Conservation (phyloP, 2,888 invertebrate species). For the Timema cristinae region DNA sequence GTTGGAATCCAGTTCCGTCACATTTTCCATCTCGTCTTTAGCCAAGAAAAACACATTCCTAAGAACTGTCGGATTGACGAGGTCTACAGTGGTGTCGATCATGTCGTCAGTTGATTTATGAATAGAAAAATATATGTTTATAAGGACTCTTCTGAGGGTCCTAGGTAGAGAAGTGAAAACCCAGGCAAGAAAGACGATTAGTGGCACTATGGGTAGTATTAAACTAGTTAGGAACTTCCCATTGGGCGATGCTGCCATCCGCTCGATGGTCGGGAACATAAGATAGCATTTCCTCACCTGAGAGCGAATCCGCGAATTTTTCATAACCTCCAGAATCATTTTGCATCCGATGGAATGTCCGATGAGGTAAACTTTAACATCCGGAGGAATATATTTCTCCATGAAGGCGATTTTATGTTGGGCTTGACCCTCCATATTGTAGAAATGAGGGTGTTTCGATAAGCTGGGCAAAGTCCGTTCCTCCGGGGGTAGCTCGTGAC, state of each 20-base stretch:
- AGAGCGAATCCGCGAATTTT: slow-evolving; percentile 12
- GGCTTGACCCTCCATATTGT: slow-evolving; percentile 73
- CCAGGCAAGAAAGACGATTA: slow-evolving; percentile 49
- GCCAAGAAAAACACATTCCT: slow-evolving; percentile 66
- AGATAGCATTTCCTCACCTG: slow-evolving; percentile 61
- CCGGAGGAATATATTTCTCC: slow-evolving; percentile 63
- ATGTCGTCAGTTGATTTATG: slow-evolving; percentile 22
- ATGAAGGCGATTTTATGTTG: slow-evolving; percentile 76
- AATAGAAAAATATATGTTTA: slow-evolving; percentile 51
- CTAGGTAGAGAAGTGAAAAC: slow-evolving; percentile 55
- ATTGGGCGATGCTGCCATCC: slow-evolving; percentile 70
- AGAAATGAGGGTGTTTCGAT: slow-evolving; percentile 56
- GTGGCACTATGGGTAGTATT: slow-evolving; percentile 48
- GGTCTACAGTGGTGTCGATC: slow-evolving; percentile 21
- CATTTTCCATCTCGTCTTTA: slow-evolving; percentile 73
- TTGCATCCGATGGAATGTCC: slow-evolving; percentile 92
- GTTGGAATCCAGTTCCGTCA: slow-evolving; percentile 61
- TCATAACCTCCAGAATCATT: slow-evolving; percentile 68
- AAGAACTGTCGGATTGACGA: slow-evolving; percentile 23
- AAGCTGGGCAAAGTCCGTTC: slow-evolving; percentile 49
- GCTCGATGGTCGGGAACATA: slow-evolving; percentile 84
- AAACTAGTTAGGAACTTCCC: slow-evolving; percentile 65
- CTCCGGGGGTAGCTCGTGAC: slow-evolving; percentile 60
- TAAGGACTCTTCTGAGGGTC: slow-evolving; percentile 48
- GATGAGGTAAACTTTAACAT: slow-evolving; percentile 72